A percentile compares a stretch with the other conserved stretches of the same genome.
Evolutionary conservation across 2,888 invertebrate genomes (phyloP).

Genomic region (Mythimna impura): DNA sequence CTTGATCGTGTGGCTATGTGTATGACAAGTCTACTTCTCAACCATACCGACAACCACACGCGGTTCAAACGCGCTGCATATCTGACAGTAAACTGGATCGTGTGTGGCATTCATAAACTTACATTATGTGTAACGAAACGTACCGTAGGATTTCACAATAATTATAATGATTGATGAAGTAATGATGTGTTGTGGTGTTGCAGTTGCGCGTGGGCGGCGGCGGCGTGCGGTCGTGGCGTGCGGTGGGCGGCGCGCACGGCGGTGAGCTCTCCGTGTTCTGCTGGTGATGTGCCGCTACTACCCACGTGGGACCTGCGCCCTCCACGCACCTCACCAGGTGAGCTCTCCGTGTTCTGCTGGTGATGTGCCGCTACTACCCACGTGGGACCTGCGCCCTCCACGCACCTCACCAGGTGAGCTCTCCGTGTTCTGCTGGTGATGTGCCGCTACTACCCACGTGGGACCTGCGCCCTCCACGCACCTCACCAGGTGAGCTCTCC

Average conservation of each 20-base stretch:
- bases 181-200: background rate
- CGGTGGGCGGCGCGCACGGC: slow-evolving; percentile 91
- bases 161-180: background rate
- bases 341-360: background rate
- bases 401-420: slow-evolving; percentile 10
- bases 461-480: slow-evolving; percentile 6
- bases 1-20: too few relatives aligned
- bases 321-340: background rate
- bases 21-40: too few relatives aligned
- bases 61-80: too few relatives aligned
- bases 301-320: background rate
- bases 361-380: background rate
- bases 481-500: slow-evolving; percentile 6
- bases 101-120: too few relatives aligned
- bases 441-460: background rate
- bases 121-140: too few relatives aligned
- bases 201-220: slow-evolving; percentile 93
- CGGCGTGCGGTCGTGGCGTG: slow-evolving; percentile 94
- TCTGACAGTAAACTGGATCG: too few relatives aligned
- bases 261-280: slow-evolving; percentile 95
- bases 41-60: too few relatives aligned
- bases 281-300: slow-evolving; percentile 90
- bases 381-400: slow-evolving; percentile 4
- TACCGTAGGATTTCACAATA: too few relatives aligned
- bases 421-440: slow-evolving; percentile 3